Evolutionary conservation across 2,113 vertebrate species (phyloP), one percentile per base, ranked within the genome.

Genomic region (Urocynchramus pylzowi): DNA sequence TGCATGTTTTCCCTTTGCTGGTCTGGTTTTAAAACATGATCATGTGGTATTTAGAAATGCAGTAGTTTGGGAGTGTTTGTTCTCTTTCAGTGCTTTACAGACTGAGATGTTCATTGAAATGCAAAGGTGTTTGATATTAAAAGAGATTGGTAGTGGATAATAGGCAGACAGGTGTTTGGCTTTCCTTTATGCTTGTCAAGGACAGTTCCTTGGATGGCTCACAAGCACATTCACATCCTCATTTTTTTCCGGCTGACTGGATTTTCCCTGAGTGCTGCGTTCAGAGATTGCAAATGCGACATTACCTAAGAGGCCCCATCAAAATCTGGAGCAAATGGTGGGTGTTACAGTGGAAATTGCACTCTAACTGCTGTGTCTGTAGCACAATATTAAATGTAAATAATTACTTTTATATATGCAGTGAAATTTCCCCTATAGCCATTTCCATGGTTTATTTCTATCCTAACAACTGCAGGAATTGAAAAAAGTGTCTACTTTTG

Each of bases 231-330:
- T 94, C 94, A 31, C 59, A 54, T 82, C 67, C 87, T 89, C 70
- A 47, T 85, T 87, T 93, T 93, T 93, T 94, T 71, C 63, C 84
- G 91, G 91, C 87, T 96, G 89, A 87, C 91, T 96, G 77, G 61
- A 76, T 83, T 95, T 89, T 91, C 63, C 45, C 59, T 9, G 30
- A 93, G 45, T 91, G 81, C 74, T 80, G 8, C 30, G 21, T 52
- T 95, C 87, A 73, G 81, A 94, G 45, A 68, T 57, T 91, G 86
- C 67, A 85, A 73, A 93, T 85, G 49, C 10, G 37, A 75, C 60
- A 60, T 90, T 91, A 56, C 86, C 71, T 52, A 26, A 84, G 37
- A 91, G 49, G 15, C 53, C 37, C 84, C 75, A 47, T 83, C 94
- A 89, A 80, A 93, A 64, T 69, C 67, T 61, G 91, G 84, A 96